Percentiles rank a stretch among this genome's conserved stretches.
phyloP scores from a whole-genome alignment of 2,113 vertebrate genomes.

The Chaenogobius annularis region DNA sequence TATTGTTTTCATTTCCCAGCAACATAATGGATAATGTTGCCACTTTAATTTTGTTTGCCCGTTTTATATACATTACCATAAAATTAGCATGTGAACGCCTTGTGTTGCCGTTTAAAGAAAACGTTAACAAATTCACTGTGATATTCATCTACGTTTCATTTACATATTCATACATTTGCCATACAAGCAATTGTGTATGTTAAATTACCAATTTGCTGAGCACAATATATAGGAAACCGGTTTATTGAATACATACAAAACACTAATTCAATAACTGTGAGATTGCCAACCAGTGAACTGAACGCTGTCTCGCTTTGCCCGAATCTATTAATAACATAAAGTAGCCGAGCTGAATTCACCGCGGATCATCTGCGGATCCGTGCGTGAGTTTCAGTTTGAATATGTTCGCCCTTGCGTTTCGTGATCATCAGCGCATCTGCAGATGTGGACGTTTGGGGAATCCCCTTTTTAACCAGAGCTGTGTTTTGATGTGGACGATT shows the following conservation, averaged over 20 bases:
- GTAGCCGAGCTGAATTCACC: not conserved
- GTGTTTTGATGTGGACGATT: not conserved
- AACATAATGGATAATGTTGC: not conserved
- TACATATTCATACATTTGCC: slow-evolving; percentile 67
- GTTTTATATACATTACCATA: slow-evolving; percentile 17
- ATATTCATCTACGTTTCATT: slow-evolving; percentile 53
- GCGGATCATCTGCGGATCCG: slow-evolving; percentile 5
- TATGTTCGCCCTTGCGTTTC: slow-evolving; percentile 15
- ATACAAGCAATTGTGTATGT: slow-evolving; percentile 34
- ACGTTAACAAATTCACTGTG: slow-evolving; percentile 49
- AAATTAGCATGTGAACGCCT: slow-evolving; percentile 3
- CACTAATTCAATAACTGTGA: slow-evolving; percentile 11
- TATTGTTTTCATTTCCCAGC: not conserved
- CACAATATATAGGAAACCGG: slow-evolving; percentile 1
- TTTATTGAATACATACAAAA: slow-evolving; percentile 21
- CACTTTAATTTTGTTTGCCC: slow-evolving; percentile 8
- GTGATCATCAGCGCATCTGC: not conserved
- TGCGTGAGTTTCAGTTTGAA: slow-evolving; percentile 9
- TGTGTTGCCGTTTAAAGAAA: slow-evolving; percentile 20
- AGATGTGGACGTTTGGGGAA: slow-evolving; percentile 11
- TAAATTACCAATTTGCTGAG: slow-evolving; percentile 23
- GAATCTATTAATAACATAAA: slow-evolving; percentile 34
- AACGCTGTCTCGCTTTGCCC: slow-evolving; percentile 9
- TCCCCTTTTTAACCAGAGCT: slow-evolving; percentile 29
- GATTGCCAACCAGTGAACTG: not conserved